A percentile compares a stretch with the other conserved stretches of the same genome.
Conservation (phyloP, 1,140 invertebrate species). For the Nephila pilipes region DNA sequence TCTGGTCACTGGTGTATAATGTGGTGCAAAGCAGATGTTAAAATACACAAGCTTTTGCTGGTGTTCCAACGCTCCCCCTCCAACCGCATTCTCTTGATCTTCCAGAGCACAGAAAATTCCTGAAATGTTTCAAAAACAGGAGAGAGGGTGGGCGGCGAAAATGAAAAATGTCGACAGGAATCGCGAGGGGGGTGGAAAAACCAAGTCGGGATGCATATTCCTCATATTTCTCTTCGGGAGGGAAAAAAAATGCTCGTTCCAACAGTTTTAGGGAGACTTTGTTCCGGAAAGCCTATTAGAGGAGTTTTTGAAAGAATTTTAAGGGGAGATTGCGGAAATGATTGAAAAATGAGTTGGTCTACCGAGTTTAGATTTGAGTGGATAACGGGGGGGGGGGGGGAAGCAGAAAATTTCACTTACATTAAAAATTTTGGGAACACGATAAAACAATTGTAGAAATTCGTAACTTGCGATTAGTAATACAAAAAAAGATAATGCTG, state of each 20-base stretch:
- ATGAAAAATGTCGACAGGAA: slow-evolving; percentile 65
- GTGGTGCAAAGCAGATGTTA: slow-evolving; percentile 43
- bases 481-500: too few relatives aligned
- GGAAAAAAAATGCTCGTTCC: neutral
- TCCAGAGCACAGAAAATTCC: slow-evolving; percentile 50
- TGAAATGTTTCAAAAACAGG: neutral
- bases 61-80: neutral
- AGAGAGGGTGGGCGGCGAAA: neutral
- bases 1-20: slow-evolving; percentile 28
- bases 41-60: slow-evolving; percentile 12
- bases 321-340: neutral
- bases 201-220: neutral
- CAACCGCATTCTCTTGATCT: neutral
- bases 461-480: too few relatives aligned
- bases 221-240: neutral
- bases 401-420: too few relatives aligned
- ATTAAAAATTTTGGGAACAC: too few relatives aligned
- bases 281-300: neutral
- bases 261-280: neutral
- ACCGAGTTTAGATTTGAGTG: neutral
- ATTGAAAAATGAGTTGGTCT: neutral
- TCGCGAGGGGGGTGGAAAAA: slow-evolving; percentile 1
- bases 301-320: slow-evolving; percentile 1
- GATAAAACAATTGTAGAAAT: too few relatives aligned
- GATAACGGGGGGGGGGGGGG: too few relatives aligned